These are phyloP conservation scores for Idaea straminata DNA, from an alignment of 2,888 invertebrate species.

Conservation along the genomic window DNA sequence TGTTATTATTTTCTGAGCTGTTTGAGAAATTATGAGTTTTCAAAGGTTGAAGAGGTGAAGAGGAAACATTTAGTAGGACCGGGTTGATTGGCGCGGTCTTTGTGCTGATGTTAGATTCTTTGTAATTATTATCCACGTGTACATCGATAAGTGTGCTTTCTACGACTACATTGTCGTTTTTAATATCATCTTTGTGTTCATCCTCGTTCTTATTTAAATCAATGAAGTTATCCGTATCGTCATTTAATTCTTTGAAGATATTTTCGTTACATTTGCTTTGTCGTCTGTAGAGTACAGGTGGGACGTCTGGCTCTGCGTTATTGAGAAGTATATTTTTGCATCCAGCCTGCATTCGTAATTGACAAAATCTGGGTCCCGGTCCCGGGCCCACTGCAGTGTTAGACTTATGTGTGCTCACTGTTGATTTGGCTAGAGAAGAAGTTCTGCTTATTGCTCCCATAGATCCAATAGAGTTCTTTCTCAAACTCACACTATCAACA, in stretches of 20 bases:
- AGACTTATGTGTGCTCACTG: constrained; percentile 74
- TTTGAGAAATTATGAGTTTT: constrained; percentile 72
- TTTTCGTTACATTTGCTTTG: constrained; percentile 76
- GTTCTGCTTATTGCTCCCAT: constrained; percentile 72
- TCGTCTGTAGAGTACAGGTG: constrained; percentile 86
- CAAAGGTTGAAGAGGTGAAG: constrained; percentile 71
- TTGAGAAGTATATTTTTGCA: constrained; percentile 90
- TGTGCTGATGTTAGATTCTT: constrained; percentile 50
- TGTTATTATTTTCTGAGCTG: constrained; percentile 66
- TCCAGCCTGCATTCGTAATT: constrained; percentile 87
- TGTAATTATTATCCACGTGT: constrained; percentile 66
- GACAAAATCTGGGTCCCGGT: constrained; percentile 88
- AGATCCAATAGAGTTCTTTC: constrained; percentile 70
- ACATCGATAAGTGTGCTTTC: constrained; percentile 74
- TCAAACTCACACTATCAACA: constrained; percentile 45
- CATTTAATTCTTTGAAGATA: constrained; percentile 68
- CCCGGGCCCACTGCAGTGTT: constrained; percentile 79
- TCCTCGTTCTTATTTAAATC: constrained; percentile 56
- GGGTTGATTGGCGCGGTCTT: constrained; percentile 65
- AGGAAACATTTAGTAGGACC: constrained; percentile 68
- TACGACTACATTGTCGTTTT: constrained; percentile 61
- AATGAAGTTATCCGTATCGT: constrained; percentile 64
- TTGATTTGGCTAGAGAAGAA: constrained; percentile 73
- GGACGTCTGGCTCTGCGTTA: constrained; percentile 86
- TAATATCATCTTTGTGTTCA: constrained; percentile 53